Conservation (phyloP, 2,113 vertebrate genomes). For the Amblyornis subalaris region DNA sequence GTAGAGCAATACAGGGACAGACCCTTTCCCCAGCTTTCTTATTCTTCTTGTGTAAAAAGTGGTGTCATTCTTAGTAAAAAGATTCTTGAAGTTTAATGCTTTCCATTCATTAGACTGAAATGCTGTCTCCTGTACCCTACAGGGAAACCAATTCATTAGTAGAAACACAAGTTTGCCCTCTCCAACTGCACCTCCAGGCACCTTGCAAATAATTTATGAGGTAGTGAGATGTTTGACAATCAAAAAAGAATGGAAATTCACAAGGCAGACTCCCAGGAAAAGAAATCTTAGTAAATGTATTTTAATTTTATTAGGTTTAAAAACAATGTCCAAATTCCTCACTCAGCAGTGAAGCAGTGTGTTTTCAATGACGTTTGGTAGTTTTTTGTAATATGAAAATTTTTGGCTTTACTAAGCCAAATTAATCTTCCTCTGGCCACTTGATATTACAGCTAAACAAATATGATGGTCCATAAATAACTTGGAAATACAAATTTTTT, state of each 20-base stretch:
- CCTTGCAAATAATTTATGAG: conserved; percentile 59
- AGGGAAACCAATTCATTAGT: conserved; percentile 62
- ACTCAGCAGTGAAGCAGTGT: background rate
- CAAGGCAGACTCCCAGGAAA: background rate
- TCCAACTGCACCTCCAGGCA: conserved; percentile 54
- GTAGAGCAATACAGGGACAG: background rate
- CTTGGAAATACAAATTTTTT: background rate
- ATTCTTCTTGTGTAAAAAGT: background rate
- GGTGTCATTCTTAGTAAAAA: conserved; percentile 1
- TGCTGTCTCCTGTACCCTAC: conserved; percentile 1
- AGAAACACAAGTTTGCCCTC: conserved; percentile 40
- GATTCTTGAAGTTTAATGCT: background rate
- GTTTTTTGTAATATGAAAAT: background rate
- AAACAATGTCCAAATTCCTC: background rate
- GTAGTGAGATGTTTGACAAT: background rate
- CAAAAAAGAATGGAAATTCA: conserved; percentile 38
- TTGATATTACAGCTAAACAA: background rate
- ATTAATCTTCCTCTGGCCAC: background rate
- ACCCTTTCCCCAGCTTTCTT: background rate
- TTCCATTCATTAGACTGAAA: conserved; percentile 16
- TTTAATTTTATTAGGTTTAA: conserved; percentile 2
- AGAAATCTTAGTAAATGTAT: background rate
- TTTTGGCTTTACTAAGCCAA: background rate
- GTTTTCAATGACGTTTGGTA: background rate
- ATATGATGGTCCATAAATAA: background rate